Conservation (phyloP, 2,113 vertebrate genomes). For the Butorides virescens region DNA sequence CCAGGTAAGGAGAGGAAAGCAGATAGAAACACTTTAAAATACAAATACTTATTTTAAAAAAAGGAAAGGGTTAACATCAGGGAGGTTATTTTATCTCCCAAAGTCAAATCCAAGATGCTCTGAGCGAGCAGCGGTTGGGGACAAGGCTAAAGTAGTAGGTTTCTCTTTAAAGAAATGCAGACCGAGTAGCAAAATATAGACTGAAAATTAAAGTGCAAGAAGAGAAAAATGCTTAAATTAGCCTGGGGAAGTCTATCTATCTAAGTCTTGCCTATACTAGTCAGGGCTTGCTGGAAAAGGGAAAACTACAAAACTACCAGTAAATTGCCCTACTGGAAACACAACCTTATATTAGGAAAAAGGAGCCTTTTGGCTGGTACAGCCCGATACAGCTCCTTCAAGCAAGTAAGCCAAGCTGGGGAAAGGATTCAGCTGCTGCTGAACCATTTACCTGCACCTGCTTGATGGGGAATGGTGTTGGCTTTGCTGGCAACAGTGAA, state of each 20-base stretch:
- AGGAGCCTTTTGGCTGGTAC: not conserved
- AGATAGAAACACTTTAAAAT: not conserved
- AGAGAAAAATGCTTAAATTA: slow-evolving; percentile 37
- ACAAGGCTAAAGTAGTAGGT: slow-evolving; percentile 45
- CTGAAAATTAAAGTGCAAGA: slow-evolving; percentile 51
- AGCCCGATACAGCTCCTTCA: not conserved
- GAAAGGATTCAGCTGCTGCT: not conserved
- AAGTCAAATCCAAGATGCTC: slow-evolving; percentile 1
- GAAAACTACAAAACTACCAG: not conserved
- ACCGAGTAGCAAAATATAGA: slow-evolving; percentile 42
- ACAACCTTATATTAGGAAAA: not conserved
- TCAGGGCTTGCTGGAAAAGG: not conserved
- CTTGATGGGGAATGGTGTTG: not conserved
- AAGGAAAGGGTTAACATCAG: not conserved
- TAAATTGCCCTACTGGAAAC: not conserved
- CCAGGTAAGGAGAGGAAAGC: not conserved
- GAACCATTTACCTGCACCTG: not conserved
- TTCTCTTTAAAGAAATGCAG: slow-evolving; percentile 39
- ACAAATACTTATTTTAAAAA: not conserved
- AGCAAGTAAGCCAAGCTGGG: not conserved
- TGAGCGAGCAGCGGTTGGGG: not conserved
- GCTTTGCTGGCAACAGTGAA: not conserved
- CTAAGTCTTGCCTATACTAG: not conserved
- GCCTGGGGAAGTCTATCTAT: not conserved
- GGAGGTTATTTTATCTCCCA: not conserved